A percentile compares a stretch with the other conserved stretches of the same genome.
Evolutionary conservation across 2,113 vertebrate genomes (phyloP).

Genomic region (Columbina picui): DNA sequence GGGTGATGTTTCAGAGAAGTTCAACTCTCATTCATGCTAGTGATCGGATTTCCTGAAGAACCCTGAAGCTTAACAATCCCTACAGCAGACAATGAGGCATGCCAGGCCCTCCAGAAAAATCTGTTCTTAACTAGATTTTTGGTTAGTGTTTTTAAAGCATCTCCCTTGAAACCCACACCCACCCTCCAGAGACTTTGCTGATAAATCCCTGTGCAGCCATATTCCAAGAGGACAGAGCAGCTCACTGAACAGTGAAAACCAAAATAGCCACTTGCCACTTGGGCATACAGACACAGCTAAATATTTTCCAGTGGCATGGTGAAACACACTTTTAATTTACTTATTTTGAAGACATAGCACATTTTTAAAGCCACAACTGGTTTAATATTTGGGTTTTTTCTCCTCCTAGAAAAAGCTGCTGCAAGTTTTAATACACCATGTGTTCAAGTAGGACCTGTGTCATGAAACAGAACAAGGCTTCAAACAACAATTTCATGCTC

Average conservation of each 20-base stretch:
- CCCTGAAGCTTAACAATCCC: not conserved
- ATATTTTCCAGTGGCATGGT: not conserved
- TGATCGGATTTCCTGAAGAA: not conserved
- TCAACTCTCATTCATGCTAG: not conserved
- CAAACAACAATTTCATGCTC: not conserved
- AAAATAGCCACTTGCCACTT: not conserved
- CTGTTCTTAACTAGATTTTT: not conserved
- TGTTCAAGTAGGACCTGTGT: not conserved
- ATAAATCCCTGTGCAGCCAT: not conserved
- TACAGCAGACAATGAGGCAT: rapidly evolving
- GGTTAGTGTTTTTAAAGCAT: not conserved
- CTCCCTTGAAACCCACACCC: not conserved
- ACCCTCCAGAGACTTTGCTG: not conserved
- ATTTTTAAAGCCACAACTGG: not conserved
- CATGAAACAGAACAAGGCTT: not conserved
- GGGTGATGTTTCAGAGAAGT: not conserved
- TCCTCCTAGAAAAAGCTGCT: not conserved
- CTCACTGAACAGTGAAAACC: not conserved
- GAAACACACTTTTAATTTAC: not conserved
- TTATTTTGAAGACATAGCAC: not conserved
- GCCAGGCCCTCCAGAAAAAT: not conserved
- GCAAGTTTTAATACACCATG: not conserved
- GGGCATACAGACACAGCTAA: not conserved
- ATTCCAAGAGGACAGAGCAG: not conserved
- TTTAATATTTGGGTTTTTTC: not conserved